Conservation (phyloP, 2,113 vertebrate genomes). For the Apodemus sylvaticus region DNA sequence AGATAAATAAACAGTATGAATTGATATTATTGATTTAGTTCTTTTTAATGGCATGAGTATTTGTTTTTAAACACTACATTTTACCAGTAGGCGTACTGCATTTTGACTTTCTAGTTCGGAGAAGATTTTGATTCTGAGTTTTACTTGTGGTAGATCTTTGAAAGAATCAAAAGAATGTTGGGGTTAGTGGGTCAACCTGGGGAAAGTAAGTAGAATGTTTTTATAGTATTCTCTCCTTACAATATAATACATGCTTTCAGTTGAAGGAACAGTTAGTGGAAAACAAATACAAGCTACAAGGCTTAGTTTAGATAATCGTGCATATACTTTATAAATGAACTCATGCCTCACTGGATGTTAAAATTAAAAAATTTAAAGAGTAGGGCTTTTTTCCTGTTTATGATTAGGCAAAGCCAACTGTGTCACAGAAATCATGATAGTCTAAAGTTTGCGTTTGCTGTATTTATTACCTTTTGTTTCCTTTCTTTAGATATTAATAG, state of each 20-base stretch:
- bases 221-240: not conserved
- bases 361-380: not conserved
- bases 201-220: not conserved
- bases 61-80: conserved; percentile 31
- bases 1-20: not conserved
- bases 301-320: not conserved
- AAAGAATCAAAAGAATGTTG: conserved; percentile 36
- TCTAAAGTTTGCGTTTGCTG: conserved; percentile 8
- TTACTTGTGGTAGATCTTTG: conserved; percentile 30
- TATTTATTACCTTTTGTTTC: not conserved
- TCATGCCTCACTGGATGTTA: not conserved
- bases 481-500: conserved; percentile 36
- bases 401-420: not conserved
- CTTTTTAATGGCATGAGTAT: conserved; percentile 10
- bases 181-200: not conserved
- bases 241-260: not conserved
- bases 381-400: not conserved
- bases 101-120: conserved; percentile 45
- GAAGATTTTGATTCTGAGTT: conserved; percentile 50
- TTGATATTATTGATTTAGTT: conserved; percentile 37
- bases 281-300: not conserved
- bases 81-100: not conserved
- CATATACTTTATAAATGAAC: not conserved
- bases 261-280: not conserved
- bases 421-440: not conserved